Evolutionary conservation across 2,113 vertebrate genomes (phyloP), one percentile per base, ranked within the genome.

Genomic region (Peromyscus polionotus): DNA sequence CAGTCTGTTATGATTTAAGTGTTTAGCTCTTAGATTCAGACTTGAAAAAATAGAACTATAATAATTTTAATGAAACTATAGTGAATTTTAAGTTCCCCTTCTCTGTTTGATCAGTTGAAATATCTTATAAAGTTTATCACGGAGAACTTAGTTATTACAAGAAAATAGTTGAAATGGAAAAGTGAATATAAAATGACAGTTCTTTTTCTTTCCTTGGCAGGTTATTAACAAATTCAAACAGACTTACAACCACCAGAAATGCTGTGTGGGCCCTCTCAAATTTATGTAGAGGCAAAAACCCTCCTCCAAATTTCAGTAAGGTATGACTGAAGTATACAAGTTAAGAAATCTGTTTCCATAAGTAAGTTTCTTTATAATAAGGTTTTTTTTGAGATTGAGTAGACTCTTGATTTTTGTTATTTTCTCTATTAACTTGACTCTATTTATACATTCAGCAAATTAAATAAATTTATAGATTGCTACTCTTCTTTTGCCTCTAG

Each of bases 251-350:
- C 96, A 99, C 99, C 83, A 98, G 99, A 98, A 99, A 99, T 96
- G 99, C 99, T 57, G 99, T 99, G 7, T 99, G 99, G 99, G 99
- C 99, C 0, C 98, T 99, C 75, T 99, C 99, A 68, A 99, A 99
- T 98, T 99, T 99, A 90, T 99, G 99, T 98, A 98, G 99, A 98
- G 99, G 99, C 88, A 99, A 99, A 98, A 99, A 99, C 95, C 99
- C 99, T 79, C 99, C 99, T 98, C 99, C 99, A 88, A 99, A 99
- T 96, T 99, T 99, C 93, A 98, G 98, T 96, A 99, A 99, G 99
- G 99, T 99, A 98, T 96, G 98, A 93, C 7, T 89, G 95, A 94
- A 97, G 51, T 86, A 70, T 7, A 85, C 4, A 93, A 77, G 75
- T 84, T 95, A 84, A 96, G n/a, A 39, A 92, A 84, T 96, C 12